A percentile compares a stretch with the other conserved stretches of the same genome.
phyloP scores from a whole-genome alignment of 2,113 vertebrate genomes.

The Columba livia region DNA sequence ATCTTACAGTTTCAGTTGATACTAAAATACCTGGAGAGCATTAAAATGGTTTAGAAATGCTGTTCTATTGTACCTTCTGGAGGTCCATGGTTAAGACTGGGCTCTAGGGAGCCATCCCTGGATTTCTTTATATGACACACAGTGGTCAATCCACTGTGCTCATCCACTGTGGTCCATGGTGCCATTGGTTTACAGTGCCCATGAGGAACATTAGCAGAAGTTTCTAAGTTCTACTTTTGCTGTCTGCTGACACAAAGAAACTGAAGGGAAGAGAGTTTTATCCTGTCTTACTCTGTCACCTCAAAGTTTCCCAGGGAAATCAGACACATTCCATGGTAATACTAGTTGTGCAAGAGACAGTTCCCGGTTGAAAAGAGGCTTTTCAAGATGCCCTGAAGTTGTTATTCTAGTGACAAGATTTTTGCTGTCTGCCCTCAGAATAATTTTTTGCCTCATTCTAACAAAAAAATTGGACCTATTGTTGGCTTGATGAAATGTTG shows the following conservation, averaged over 20 bases:
- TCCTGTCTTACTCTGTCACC: not conserved
- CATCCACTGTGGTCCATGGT: rapidly evolving
- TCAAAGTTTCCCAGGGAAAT: not conserved
- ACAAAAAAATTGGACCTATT: not conserved
- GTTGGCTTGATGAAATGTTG: not conserved
- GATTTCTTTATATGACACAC: not conserved
- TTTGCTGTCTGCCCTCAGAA: not conserved
- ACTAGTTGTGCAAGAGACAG: not conserved
- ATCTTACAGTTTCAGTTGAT: not conserved
- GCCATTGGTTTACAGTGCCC: not conserved
- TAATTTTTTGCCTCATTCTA: not conserved
- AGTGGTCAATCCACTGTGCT: rapidly evolving
- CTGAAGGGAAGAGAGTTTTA: not conserved
- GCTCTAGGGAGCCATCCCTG: not conserved
- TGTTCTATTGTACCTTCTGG: not conserved
- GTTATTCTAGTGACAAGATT: not conserved
- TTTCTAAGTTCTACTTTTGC: not conserved
- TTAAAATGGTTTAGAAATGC: not conserved
- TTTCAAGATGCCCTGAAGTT: not conserved
- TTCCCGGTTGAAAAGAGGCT: not conserved
- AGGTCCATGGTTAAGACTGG: not conserved
- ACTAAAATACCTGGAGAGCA: not conserved
- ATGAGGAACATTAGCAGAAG: not conserved
- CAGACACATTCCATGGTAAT: not conserved
- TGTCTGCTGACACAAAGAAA: not conserved